Base-by-base conservation (phyloP, 64 coral and sea anemone species). In the Anthopleura sola region DNA sequence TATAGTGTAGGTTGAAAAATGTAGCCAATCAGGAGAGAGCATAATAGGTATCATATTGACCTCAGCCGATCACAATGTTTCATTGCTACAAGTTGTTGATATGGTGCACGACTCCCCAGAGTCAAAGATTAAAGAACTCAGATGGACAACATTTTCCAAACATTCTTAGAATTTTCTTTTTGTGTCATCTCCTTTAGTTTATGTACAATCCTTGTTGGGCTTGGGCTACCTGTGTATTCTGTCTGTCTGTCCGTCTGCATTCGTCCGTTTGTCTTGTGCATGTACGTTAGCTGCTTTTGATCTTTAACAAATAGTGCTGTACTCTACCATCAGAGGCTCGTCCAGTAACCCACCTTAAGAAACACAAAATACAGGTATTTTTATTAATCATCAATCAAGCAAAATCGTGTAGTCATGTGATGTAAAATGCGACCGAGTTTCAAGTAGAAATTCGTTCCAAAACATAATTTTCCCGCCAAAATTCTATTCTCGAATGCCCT, bases 311-410 rank as follows among this genome's bases (percentile, higher is more conserved):
- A 46, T 90, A 90, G 32, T 90, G 88, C 57, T 90, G 68, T 37
- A 85, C 69, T 77, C 79, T 77, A 5, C 80, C 80, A 53, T 89
- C 90, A 37, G 85, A 49, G 11, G 75, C 85, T 87, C 85, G 36
- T 68, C 90, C 90, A 32, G 90, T 84, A 50, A 91, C 90, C 90
- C 85, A 91, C 90, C 90, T 91, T 64, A 3, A n/a, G 9, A 16
- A 23, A 34, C 54, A 85, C 28, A 66, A 66, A 37, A 60, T 1
- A n/a, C 20, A 60, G 83, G 37, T 32, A 49, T 18, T 19, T 26
- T 5, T 10, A 38, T 60, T 60, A 24, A 24, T 60, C 21, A 24
- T 60, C 19, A 60, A 60, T 60, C 12, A 24, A 60, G 23, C 24
- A 60, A 60, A 60, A 24, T 56, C 57, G 24, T 60, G 19, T 60